Conservation (phyloP, 2,888 invertebrate genomes). For the Opisthograptis luteolata region DNA sequence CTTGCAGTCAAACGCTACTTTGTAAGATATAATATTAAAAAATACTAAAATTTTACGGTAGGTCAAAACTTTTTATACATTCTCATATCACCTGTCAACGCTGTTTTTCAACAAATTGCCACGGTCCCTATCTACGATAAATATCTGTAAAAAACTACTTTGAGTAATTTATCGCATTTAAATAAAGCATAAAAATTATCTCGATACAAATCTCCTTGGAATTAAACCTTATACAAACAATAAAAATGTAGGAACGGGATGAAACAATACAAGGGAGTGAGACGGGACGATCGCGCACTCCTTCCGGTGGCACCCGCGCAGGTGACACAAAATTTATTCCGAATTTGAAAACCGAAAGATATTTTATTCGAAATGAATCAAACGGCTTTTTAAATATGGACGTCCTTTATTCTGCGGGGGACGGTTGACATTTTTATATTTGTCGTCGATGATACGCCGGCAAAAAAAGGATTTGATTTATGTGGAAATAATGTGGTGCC, state of each 20-base stretch:
- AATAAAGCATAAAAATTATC: constrained; percentile 79
- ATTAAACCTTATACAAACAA: constrained; percentile 71
- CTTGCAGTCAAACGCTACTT: no score
- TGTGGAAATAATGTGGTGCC: constrained; percentile 71
- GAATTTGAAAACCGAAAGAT: constrained; percentile 83
- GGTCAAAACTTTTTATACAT: constrained; percentile 1
- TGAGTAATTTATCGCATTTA: constrained; percentile 78
- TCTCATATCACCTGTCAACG: constrained; percentile 68
- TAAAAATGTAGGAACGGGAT: constrained; percentile 54
- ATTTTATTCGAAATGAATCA: constrained; percentile 79
- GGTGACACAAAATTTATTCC: constrained; percentile 84
- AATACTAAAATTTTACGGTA: neutral
- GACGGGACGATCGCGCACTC: constrained; percentile 53
- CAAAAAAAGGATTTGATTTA: constrained; percentile 77
- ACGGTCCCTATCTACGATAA: constrained; percentile 61
- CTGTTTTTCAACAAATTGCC: constrained; percentile 66
- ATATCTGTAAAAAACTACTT: constrained; percentile 67
- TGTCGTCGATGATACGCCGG: constrained; percentile 70
- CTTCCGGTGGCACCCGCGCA: constrained; percentile 80
- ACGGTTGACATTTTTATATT: constrained; percentile 82
- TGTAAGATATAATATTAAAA: constrained; percentile 7
- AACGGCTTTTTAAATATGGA: constrained; percentile 83
- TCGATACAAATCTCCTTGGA: constrained; percentile 69
- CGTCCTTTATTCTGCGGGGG: constrained; percentile 76
- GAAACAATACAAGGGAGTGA: constrained; percentile 36